phyloP scores from a whole-genome alignment of 2,113 vertebrate genomes.

The Aegithalos caudatus region DNA sequence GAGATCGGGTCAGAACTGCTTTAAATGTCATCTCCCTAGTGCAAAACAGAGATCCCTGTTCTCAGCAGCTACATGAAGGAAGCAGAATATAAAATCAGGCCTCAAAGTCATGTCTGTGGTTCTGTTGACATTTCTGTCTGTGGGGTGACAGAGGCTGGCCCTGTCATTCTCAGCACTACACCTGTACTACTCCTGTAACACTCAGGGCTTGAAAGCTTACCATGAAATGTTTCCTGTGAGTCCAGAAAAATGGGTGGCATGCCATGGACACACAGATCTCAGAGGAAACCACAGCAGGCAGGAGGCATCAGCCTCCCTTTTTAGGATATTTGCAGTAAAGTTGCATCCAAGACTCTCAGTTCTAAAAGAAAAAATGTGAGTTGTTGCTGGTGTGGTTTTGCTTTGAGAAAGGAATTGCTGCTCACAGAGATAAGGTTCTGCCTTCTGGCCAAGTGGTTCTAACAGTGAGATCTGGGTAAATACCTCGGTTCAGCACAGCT shows the following conservation, averaged over 20 bases:
- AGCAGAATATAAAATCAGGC: conserved; percentile 36
- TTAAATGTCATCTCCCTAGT: conserved; percentile 44
- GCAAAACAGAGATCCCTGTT: conserved; percentile 49
- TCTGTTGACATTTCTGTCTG: conserved; percentile 35
- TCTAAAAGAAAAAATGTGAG: background rate
- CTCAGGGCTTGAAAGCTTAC: background rate
- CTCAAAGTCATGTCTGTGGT: conserved; percentile 20
- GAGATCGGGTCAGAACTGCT: conserved; percentile 47
- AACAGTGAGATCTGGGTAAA: conserved; percentile 9
- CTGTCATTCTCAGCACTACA: conserved; percentile 23
- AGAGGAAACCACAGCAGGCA: conserved; percentile 16
- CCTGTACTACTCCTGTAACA: conserved; percentile 37
- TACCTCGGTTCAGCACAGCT: background rate
- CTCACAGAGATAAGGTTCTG: conserved; percentile 29
- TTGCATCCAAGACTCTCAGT: background rate
- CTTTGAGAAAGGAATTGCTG: conserved; percentile 1
- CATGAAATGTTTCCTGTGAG: conserved; percentile 31
- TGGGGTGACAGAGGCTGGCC: conserved; percentile 6
- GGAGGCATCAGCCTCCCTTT: background rate
- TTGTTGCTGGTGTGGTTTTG: background rate
- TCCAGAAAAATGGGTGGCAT: background rate
- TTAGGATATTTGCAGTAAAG: background rate
- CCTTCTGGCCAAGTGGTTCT: background rate
- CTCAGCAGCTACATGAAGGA: conserved; percentile 15
- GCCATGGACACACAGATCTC: background rate